These are phyloP conservation scores for Lomographa bimaculata DNA, from an alignment of 2,888 invertebrate species.

Conservation along the genomic window DNA sequence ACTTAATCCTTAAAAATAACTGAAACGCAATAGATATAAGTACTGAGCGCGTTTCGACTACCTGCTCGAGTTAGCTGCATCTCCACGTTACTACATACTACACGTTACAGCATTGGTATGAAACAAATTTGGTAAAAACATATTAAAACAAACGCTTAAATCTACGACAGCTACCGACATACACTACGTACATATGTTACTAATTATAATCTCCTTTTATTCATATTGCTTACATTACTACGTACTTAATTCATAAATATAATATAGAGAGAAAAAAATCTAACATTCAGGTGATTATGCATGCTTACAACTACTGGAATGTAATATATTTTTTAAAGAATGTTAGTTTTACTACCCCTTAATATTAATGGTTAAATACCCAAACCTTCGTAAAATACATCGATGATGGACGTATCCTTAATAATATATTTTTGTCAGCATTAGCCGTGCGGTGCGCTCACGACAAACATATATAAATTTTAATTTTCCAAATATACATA, in stretches of 20 bases:
- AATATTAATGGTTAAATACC: constrained; percentile 74
- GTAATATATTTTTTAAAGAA: constrained; percentile 52
- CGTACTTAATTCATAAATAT: constrained; percentile 27
- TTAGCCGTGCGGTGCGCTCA: constrained; percentile 2
- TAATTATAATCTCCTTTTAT: constrained; percentile 66
- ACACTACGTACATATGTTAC: constrained; percentile 65
- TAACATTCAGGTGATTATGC: constrained; percentile 57
- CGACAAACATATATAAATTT: constrained; percentile 18
- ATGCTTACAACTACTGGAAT: constrained; percentile 72
- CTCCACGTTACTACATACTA: constrained; percentile 52
- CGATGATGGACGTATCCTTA: constrained; percentile 25
- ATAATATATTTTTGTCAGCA: constrained; percentile 14
- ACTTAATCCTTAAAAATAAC: constrained; percentile 4
- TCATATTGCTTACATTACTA: constrained; percentile 35
- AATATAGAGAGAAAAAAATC: constrained; percentile 43
- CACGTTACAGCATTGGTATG: constrained; percentile 79
- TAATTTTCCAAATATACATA: too few species aligned
- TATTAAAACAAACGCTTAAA: constrained; percentile 59
- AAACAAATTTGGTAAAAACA: constrained; percentile 77
- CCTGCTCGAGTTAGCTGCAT: constrained; percentile 39
- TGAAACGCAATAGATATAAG: too few species aligned
- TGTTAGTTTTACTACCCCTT: constrained; percentile 75
- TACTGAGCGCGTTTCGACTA: constrained; percentile 14
- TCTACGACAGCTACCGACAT: constrained; percentile 73
- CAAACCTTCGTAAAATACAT: constrained; percentile 57